These are phyloP conservation scores for Leptonema lineaticorne DNA, from an alignment of 1,140 invertebrate species.

Conservation along the genomic window DNA sequence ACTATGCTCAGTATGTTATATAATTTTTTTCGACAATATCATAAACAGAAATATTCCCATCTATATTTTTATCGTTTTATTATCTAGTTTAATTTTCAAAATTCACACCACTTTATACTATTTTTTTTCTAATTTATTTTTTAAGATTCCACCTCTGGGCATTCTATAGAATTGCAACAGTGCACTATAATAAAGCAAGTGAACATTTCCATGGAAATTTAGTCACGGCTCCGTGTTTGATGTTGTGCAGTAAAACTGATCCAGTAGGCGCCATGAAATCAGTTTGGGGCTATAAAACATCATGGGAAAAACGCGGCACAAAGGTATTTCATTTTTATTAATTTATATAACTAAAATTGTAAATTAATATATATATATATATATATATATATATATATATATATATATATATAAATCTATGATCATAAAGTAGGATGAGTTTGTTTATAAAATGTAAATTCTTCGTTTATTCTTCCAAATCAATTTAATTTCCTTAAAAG, in stretches of 20 bases:
- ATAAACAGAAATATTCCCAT: background rate
- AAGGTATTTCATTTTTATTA: background rate
- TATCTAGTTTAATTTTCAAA: too few relatives aligned
- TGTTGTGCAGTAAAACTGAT: conserved; percentile 5
- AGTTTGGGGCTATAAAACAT: background rate
- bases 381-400: too few relatives aligned
- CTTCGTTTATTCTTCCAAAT: too few relatives aligned
- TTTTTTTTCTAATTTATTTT: background rate
- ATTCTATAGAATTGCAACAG: background rate
- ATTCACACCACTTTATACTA: background rate
- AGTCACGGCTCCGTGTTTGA: background rate
- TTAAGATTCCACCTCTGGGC: background rate
- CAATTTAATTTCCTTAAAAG: too few relatives aligned
- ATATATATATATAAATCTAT: too few relatives aligned
- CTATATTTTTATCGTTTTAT: background rate
- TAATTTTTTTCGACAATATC: background rate
- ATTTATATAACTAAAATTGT: background rate
- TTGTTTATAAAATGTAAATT: too few relatives aligned
- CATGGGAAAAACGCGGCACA: conserved; percentile 2
- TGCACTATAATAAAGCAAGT: background rate
- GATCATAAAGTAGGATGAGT: too few relatives aligned
- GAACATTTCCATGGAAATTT: background rate
- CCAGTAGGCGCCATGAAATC: background rate
- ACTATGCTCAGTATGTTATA: background rate
- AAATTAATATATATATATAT: too few relatives aligned